Conservation (phyloP, 2,797 vertebrate species). For the Sitta carolinensis region DNA sequence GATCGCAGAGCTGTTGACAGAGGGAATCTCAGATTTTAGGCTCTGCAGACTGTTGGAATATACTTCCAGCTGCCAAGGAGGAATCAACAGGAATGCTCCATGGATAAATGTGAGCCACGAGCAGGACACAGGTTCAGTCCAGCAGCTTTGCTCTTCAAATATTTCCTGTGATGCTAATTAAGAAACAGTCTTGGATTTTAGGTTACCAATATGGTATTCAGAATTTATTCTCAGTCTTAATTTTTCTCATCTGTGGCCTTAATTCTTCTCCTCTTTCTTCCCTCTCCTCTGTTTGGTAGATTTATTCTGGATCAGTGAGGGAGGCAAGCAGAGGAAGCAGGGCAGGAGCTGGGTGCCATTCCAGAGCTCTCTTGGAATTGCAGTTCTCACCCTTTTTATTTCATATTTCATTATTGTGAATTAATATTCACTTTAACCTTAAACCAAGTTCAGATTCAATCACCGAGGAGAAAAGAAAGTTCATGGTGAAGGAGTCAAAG, state of each 20-base stretch:
- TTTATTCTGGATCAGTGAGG: neutral
- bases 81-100: neutral
- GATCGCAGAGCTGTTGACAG: slow-evolving; percentile 17
- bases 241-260: neutral
- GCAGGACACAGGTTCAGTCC: neutral
- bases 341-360: neutral
- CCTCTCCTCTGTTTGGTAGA: neutral
- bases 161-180: neutral
- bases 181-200: neutral
- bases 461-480: neutral
- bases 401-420: neutral
- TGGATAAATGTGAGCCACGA: neutral
- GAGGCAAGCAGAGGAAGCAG: neutral
- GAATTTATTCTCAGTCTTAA: neutral
- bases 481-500: neutral
- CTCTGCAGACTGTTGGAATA: neutral
- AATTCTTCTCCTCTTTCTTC: neutral
- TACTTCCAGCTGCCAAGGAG: slow-evolving; percentile 28
- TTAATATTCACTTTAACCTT: neutral
- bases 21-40: slow-evolving; percentile 31
- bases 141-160: neutral
- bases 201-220: neutral
- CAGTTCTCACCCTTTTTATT: neutral
- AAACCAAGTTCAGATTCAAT: neutral
- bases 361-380: neutral